Conservation (phyloP, 2,888 invertebrate species). For the Thyatira batis region DNA sequence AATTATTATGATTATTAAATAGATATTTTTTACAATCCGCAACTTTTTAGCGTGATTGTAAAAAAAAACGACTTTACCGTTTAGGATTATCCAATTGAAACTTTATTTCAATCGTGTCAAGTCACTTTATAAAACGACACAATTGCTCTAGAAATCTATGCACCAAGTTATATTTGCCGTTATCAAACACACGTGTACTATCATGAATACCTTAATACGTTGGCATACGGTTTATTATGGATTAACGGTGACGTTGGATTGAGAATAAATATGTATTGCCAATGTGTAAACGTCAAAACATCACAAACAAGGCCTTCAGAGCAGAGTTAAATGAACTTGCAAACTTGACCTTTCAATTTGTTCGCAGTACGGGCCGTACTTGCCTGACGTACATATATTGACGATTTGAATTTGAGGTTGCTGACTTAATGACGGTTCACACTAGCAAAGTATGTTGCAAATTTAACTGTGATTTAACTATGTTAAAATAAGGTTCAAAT, state of each 20-base stretch:
- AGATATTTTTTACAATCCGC: constrained; percentile 36
- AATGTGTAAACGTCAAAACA: constrained; percentile 16
- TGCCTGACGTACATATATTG: not conserved
- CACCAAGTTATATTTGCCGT: not conserved
- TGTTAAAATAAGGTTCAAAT: too few relatives aligned
- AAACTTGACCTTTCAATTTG: constrained; percentile 56
- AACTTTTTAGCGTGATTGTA: constrained; percentile 41
- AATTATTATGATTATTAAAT: constrained; percentile 55
- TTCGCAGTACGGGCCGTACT: not conserved
- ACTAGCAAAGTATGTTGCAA: not conserved
- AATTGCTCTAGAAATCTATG: not conserved
- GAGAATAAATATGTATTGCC: constrained; percentile 2
- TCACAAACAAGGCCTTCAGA: constrained; percentile 26
- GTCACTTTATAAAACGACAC: not conserved
- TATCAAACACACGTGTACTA: not conserved
- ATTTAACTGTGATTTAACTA: not conserved
- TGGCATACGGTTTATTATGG: not conserved
- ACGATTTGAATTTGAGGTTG: not conserved
- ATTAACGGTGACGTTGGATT: not conserved
- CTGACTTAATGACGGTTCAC: not conserved
- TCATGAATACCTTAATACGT: not conserved
- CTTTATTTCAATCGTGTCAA: not conserved
- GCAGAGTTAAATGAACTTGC: constrained; percentile 65
- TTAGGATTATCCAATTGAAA: constrained; percentile 12
- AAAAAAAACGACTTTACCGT: constrained; percentile 15